These are phyloP conservation scores for Diuraphis noxia DNA, from an alignment of 1,140 invertebrate genomes.

Conservation along the genomic window DNA sequence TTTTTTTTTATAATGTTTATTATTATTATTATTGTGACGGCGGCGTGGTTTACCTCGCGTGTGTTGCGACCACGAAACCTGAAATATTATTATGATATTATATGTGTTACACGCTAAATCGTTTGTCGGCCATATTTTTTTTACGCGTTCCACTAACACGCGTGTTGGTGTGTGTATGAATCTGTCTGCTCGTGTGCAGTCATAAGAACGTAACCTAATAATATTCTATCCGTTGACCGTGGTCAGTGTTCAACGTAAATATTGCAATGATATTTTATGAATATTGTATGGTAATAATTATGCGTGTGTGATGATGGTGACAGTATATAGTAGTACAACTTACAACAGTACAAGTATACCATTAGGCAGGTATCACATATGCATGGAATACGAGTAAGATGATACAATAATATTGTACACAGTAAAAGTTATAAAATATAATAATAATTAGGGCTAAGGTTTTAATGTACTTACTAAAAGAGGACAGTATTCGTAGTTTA, in stretches of 20 bases:
- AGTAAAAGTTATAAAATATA: background rate
- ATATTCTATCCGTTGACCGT: slow-evolving; percentile 42
- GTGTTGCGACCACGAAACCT: slow-evolving; percentile 5
- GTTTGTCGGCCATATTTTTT: slow-evolving; percentile 11
- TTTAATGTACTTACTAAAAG: too few relatives aligned
- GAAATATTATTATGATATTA: background rate
- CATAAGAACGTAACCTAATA: slow-evolving; percentile 13
- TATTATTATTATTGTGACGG: background rate
- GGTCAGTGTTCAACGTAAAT: slow-evolving; percentile 29
- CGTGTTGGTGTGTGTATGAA: background rate
- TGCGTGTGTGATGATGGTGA: background rate
- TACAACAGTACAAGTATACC: too few relatives aligned
- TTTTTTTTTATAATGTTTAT: background rate
- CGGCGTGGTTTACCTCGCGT: background rate
- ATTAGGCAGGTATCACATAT: background rate
- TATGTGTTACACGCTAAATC: background rate
- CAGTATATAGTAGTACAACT: background rate
- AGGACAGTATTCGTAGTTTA: too few relatives aligned
- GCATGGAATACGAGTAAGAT: background rate
- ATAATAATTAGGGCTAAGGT: background rate
- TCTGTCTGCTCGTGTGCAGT: background rate
- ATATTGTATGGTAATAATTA: background rate
- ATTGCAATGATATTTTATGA: background rate
- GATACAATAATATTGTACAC: too few relatives aligned
- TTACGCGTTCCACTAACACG: background rate